phyloP scores from a whole-genome alignment of 1,140 invertebrate species.

The Drosophila serrata region DNA sequence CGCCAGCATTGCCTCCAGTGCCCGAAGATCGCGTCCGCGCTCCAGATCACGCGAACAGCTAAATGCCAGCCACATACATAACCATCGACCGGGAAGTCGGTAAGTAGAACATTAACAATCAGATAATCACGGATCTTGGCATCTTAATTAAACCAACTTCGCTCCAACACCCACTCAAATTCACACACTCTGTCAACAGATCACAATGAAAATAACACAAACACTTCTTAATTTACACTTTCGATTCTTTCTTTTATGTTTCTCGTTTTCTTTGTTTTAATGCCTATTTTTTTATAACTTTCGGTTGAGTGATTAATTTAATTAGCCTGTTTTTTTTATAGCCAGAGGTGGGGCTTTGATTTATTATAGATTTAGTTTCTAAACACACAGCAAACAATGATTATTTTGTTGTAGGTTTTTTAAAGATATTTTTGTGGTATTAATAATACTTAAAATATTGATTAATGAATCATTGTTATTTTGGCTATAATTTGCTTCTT shows the following conservation, averaged over 20 bases:
- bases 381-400: background rate
- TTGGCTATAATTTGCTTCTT: background rate
- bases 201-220: slow-evolving; percentile 4
- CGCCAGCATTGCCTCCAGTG: slow-evolving; percentile 87
- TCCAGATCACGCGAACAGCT: slow-evolving; percentile 88
- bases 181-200: slow-evolving; percentile 20
- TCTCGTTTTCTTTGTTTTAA: slow-evolving; percentile 22
- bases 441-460: slow-evolving; percentile 1
- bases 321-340: slow-evolving; percentile 25
- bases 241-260: slow-evolving; percentile 32
- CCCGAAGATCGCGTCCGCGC: slow-evolving; percentile 89
- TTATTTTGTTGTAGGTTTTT: background rate
- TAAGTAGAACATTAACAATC: slow-evolving; percentile 67
- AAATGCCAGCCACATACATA: slow-evolving; percentile 85
- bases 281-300: slow-evolving; percentile 13
- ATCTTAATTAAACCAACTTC: background rate
- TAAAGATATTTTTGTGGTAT: slow-evolving; percentile 1
- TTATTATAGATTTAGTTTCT: slow-evolving; percentile 2
- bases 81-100: slow-evolving; percentile 87
- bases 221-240: slow-evolving; percentile 27
- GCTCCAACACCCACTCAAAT: slow-evolving; percentile 9
- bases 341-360: slow-evolving; percentile 1
- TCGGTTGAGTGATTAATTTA: slow-evolving; percentile 25
- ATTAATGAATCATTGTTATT: slow-evolving; percentile 8
- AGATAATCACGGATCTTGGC: slow-evolving; percentile 2